Base-by-base conservation (phyloP, 2,113 vertebrate genomes). In the Dendrocopos noguchii region DNA sequence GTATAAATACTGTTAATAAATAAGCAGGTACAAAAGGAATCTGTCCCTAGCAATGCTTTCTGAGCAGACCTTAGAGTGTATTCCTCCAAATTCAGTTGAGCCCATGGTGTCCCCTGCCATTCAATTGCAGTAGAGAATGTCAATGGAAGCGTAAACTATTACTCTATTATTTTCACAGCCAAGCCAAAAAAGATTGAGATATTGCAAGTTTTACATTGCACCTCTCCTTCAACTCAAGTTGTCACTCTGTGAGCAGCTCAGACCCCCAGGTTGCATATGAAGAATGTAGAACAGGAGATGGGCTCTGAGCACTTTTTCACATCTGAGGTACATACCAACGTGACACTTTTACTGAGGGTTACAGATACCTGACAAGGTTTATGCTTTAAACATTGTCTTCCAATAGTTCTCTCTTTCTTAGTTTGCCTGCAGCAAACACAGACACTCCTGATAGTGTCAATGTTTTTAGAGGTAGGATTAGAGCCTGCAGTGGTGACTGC, bases 251-350 rank as follows among this genome's bases (percentile, higher is more conserved):
- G 27, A 82, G 34, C 52, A 66, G 17, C 86, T 74, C 67, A 74
- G 31, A 63, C 29, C 9, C 28, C 28, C 13, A 31, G 56, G 12
- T 36, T 91, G 22, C 20, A 39, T 59, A 11, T 3, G 0, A 56
- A 55, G 42, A 25, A 4, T 17, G 5, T n/a, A 60, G 74, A 85
- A 44, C 44, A 84, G 42, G 68, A 80, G 34, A 27, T 52, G 39
- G 2, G 12, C 33, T 64, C 68, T 74, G 91, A 83, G 31, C 36
- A 56, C 31, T n/a, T 16, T 47, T 56, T 86, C 57, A 72, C 44
- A 8, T 12, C n/a, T 1, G 4, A 52, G 33, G 7, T 27, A 18
- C 50, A 18, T 31, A 52, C 33, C 18, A 22, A 36, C 0, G 0
- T 36, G 36, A 19, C 59, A 8, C 1, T 2, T 67, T 47, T 34